Percentiles rank a stretch among this genome's conserved stretches.
These are phyloP conservation scores for Anguilla anguilla DNA, from an alignment of 2,797 vertebrate species.

Conservation along the genomic window DNA sequence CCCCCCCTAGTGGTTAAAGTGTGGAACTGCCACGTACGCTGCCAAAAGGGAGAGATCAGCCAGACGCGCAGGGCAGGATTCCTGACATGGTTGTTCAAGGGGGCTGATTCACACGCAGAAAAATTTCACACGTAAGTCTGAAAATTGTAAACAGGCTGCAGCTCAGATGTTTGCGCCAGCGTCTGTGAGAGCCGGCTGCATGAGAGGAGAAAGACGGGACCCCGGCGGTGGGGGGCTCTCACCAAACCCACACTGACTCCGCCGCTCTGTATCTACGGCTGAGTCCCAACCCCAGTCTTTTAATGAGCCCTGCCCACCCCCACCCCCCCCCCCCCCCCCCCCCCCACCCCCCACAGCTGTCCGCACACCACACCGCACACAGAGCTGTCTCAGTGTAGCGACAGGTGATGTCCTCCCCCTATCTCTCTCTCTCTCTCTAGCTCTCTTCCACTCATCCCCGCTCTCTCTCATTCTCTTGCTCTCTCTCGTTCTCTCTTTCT, in stretches of 20 bases:
- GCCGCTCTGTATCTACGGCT: too few species aligned
- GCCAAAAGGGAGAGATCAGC: not conserved
- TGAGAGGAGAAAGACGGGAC: not conserved
- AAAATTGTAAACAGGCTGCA: not conserved
- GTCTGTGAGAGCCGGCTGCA: not conserved
- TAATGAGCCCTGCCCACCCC: not conserved
- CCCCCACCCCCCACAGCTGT: not conserved
- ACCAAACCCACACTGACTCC: not conserved
- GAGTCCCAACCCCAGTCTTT: not conserved
- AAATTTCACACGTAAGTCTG: not conserved
- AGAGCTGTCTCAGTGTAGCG: not conserved
- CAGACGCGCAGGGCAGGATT: not conserved
- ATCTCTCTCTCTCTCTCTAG: not conserved
- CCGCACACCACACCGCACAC: not conserved
- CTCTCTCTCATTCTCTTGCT: not conserved
- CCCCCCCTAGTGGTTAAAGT: not conserved
- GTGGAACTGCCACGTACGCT: not conserved
- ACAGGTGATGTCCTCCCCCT: not conserved
- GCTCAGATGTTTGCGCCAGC: not conserved
- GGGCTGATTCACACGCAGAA: not conserved
- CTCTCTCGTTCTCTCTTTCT: not conserved
- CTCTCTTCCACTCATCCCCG: not conserved
- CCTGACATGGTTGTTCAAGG: not conserved
- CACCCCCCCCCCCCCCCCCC: not conserved
- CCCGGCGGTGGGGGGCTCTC: not conserved